phyloP scores from a whole-genome alignment of 1,140 invertebrate genomes.

The Leptonema lineaticorne region DNA sequence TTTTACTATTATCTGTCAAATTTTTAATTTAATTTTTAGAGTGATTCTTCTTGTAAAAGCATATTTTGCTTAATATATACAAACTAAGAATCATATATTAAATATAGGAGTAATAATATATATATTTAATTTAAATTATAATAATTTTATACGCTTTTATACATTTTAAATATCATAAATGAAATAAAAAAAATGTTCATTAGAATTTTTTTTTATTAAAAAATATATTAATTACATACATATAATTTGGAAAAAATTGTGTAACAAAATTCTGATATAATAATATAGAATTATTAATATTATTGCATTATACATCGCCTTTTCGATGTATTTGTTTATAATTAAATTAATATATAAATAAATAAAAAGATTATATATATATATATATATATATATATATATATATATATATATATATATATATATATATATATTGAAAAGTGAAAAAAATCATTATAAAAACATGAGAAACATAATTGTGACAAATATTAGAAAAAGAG shows the following conservation, averaged over 20 bases:
- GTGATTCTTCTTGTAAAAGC: neutral
- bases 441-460: no score
- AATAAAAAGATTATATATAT: neutral
- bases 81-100: no score
- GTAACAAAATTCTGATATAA: neutral
- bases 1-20: neutral
- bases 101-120: no score
- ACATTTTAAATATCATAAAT: no score
- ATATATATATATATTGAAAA: neutral
- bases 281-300: neutral
- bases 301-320: neutral
- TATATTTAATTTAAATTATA: no score
- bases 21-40: neutral
- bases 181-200: neutral
- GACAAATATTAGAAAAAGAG: no score
- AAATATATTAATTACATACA: neutral
- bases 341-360: neutral
- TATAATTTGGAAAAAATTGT: neutral
- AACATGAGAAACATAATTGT: no score
- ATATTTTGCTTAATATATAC: neutral
- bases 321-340: neutral
- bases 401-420: neutral
- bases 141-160: no score
- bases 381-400: neutral
- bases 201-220: neutral